Conservation (phyloP, 2,888 invertebrate genomes). For the Pandemis cinnamomeana region DNA sequence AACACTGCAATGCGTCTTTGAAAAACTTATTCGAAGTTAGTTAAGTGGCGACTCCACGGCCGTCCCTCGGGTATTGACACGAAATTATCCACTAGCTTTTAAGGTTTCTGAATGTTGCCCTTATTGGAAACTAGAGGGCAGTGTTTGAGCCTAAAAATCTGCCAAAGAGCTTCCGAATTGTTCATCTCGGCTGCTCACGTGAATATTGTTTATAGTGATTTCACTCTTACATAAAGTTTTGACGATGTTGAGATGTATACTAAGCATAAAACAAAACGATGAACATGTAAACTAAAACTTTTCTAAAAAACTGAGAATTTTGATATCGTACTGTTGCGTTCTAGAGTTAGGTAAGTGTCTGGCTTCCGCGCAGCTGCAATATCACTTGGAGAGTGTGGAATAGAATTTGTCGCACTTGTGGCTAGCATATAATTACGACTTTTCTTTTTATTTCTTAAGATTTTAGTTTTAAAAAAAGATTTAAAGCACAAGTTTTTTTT, state of each 20-base stretch:
- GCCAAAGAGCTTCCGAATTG: not conserved
- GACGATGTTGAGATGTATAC: no score
- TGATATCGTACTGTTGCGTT: no score
- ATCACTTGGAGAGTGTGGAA: not conserved
- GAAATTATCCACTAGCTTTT: constrained; percentile 1
- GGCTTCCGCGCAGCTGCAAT: not conserved
- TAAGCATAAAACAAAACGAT: no score
- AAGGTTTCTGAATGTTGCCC: not conserved
- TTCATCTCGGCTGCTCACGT: not conserved
- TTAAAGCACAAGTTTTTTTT: no score
- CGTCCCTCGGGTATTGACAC: constrained; percentile 19
- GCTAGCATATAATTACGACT: no score
- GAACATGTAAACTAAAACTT: no score
- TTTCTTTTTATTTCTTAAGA: no score
- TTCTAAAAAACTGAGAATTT: no score
- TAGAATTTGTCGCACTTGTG: not conserved
- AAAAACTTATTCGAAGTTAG: constrained; percentile 32
- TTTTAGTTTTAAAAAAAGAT: no score
- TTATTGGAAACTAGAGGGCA: not conserved
- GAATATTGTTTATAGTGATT: not conserved
- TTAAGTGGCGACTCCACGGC: constrained; percentile 7
- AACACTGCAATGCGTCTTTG: constrained; percentile 41
- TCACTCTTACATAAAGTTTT: not conserved
- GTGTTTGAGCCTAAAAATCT: not conserved
- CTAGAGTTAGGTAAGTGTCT: not conserved